These are phyloP conservation scores for Megathymus violae DNA, from an alignment of 1,140 invertebrate genomes.

Conservation along the genomic window DNA sequence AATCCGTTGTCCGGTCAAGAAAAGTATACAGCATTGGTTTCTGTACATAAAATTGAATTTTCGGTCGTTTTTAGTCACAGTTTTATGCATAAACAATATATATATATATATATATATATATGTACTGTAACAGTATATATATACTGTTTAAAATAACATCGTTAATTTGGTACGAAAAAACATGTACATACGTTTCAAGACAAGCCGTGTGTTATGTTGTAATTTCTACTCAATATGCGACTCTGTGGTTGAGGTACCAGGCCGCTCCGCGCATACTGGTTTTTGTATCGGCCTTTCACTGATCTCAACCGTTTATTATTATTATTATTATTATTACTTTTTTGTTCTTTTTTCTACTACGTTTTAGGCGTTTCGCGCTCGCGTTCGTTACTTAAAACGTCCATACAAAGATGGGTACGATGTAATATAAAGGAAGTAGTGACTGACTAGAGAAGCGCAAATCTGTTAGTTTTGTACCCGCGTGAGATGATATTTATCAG, in stretches of 20 bases:
- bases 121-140: too few species aligned
- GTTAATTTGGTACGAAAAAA: too few species aligned
- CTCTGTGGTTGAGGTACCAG: neutral
- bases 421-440: conserved; percentile 8
- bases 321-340: conserved; percentile 35
- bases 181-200: too few species aligned
- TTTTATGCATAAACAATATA: too few species aligned
- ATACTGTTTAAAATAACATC: too few species aligned
- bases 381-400: conserved; percentile 50
- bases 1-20: too few species aligned
- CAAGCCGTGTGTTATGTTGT: too few species aligned
- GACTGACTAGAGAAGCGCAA: conserved; percentile 8
- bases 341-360: conserved; percentile 48
- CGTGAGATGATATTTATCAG: conserved; percentile 49
- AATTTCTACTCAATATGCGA: too few species aligned
- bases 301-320: conserved; percentile 64
- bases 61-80: too few species aligned
- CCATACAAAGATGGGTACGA: conserved; percentile 62
- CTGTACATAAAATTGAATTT: too few species aligned
- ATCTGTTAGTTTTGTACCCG: conserved; percentile 61
- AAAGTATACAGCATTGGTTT: too few species aligned
- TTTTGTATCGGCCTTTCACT: conserved; percentile 61
- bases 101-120: too few species aligned
- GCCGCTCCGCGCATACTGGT: conserved; percentile 43
- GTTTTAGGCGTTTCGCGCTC: conserved; percentile 34